Evolutionary conservation across 2,113 vertebrate species (phyloP).

Genomic region (Chamaea fasciata): DNA sequence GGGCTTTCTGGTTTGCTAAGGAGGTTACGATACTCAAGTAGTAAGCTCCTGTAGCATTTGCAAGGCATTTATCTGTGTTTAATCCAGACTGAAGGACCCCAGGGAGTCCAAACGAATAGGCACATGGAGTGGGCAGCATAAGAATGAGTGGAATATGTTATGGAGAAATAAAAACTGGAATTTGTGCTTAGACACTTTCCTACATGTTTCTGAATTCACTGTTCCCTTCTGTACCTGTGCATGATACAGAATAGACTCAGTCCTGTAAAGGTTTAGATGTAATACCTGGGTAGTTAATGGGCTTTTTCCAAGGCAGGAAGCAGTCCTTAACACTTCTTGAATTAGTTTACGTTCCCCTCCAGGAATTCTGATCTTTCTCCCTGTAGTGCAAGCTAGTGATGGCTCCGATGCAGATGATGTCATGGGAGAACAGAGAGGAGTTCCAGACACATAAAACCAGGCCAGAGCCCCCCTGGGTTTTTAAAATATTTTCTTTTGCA

Average conservation of each 20-base stretch:
- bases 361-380: background rate
- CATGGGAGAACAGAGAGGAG: background rate
- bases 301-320: background rate
- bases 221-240: background rate
- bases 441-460: background rate
- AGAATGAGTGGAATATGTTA: background rate
- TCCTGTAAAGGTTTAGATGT: background rate
- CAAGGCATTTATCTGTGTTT: background rate
- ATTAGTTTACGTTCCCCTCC: background rate
- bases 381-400: background rate
- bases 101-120: background rate
- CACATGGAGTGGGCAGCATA: background rate
- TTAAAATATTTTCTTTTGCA: background rate
- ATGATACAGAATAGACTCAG: accelerated
- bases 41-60: background rate
- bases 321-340: background rate
- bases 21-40: background rate
- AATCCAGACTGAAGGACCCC: background rate
- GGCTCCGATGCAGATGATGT: background rate
- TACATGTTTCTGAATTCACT: background rate
- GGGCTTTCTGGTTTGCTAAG: background rate
- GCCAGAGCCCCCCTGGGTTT: background rate
- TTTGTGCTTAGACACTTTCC: background rate
- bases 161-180: background rate
- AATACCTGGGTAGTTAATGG: background rate